Evolutionary conservation across 2,888 invertebrate genomes (phyloP), one percentile per base, ranked within the genome.

Genomic region (Seira ritae): DNA sequence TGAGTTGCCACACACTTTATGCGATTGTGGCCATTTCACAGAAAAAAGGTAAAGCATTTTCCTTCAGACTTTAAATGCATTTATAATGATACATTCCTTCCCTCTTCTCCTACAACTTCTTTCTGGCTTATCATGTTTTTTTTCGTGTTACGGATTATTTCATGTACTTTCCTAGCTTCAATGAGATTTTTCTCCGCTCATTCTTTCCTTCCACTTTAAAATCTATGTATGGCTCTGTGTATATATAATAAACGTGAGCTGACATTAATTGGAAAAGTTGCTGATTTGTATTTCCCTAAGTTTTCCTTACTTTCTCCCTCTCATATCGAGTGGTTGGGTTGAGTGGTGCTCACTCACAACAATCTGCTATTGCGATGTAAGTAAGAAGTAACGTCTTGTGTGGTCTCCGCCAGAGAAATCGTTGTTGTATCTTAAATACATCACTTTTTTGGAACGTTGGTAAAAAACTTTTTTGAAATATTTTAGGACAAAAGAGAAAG

Each of bases 211-310:
- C 42, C 42, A 55, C 70, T 71, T 77, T 62, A 69, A 83, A 78
- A 83, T 82, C 72, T 77, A 73, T 77, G 78, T 37, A 24, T 42
- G 42, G 42, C 42, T 42, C 42, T 60, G 73, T 73, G 77, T 77
- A 78, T 83, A 83, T 83, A 78, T 77, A 83, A 83, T 83, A 83
- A 83, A 79, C 85, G 85, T 87, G 85, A 80, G 85, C 81, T 83
- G 87, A 88, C 87, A 88, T 85, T 88, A 86, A 88, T 87, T 85
- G 84, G 85, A 84, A 87, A 88, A 88, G 84, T 87, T 80, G 73
- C 81, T 86, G 84, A 86, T 86, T 86, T 84, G 84, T 86, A 79
- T 75, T 83, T 81, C 81, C 81, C 75, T 75, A 80, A 80, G 80
- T 80, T 80, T 42, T 42, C 75, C 80, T 72, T 72, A 72, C 72